Evolutionary conservation across 1,140 invertebrate genomes (phyloP).

Genomic region (Drosophila funebris): DNA sequence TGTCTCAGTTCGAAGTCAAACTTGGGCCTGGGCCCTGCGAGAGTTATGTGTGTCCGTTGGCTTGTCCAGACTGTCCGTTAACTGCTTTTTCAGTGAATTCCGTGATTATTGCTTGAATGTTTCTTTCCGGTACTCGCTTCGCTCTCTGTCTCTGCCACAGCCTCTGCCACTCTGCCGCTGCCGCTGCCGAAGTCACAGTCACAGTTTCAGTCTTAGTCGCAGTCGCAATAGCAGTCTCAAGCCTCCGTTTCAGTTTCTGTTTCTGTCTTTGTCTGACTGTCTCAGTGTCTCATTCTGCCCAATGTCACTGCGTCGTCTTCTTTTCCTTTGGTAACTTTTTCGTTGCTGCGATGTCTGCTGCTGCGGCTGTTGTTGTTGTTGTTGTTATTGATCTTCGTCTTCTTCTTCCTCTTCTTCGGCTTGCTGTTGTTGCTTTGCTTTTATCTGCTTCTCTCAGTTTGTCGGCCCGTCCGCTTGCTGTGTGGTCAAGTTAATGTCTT

Average conservation of each 20-base stretch:
- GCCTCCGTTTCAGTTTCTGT: constrained; percentile 19
- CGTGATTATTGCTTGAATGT: constrained; percentile 82
- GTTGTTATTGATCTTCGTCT: constrained; percentile 23
- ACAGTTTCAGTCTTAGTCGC: not conserved
- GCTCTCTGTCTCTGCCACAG: constrained; percentile 23
- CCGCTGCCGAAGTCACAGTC: not conserved
- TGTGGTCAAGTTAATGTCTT: constrained; percentile 82
- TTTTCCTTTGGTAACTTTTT: constrained; percentile 46
- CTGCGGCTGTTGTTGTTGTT: constrained; percentile 3
- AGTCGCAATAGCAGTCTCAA: constrained; percentile 8
- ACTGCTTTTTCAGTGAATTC: constrained; percentile 82
- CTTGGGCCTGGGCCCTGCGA: constrained; percentile 19
- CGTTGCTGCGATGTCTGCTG: constrained; percentile 5
- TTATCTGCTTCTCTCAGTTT: constrained; percentile 39
- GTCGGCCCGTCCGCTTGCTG: constrained; percentile 53
- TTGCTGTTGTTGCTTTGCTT: constrained; percentile 23
- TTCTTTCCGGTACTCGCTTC: constrained; percentile 73
- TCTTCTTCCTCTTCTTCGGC: not conserved
- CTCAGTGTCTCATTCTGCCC: constrained; percentile 37
- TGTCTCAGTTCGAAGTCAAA: constrained; percentile 6
- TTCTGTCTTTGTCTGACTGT: constrained; percentile 14
- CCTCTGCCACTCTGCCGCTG: constrained; percentile 8
- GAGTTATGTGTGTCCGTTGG: constrained; percentile 24
- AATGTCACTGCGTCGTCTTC: constrained; percentile 53
- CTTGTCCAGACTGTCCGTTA: constrained; percentile 62